Conservation (phyloP, 2,888 invertebrate genomes). For the Margaritifera margaritifera region DNA sequence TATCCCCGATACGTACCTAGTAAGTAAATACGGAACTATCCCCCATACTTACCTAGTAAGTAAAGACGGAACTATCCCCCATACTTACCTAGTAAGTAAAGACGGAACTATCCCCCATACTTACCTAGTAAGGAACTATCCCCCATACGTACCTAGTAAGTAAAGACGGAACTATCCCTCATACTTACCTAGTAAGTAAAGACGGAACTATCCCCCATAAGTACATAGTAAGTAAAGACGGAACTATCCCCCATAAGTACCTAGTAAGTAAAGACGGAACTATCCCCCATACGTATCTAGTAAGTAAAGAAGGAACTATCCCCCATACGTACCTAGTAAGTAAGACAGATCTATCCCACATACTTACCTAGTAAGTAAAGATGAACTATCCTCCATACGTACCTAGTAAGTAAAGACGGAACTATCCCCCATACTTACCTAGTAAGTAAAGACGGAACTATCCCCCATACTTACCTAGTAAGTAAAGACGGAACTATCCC, state of each 20-base stretch:
- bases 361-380: conserved; percentile 64
- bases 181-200: conserved; percentile 62
- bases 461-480: conserved; percentile 67
- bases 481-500: conserved; percentile 63
- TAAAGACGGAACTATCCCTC: conserved; percentile 65
- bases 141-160: conserved; percentile 67
- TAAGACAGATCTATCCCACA: conserved; percentile 64
- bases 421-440: conserved; percentile 67
- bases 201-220: conserved; percentile 67
- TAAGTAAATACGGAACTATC: conserved; percentile 65
- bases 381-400: conserved; percentile 68
- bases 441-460: conserved; percentile 62
- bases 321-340: conserved; percentile 67
- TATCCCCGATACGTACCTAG: conserved; percentile 67
- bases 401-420: conserved; percentile 61
- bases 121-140: conserved; percentile 65
- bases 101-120: conserved; percentile 67
- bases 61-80: conserved; percentile 65
- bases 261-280: conserved; percentile 63
- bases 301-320: conserved; percentile 62
- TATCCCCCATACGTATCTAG: conserved; percentile 67
- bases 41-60: conserved; percentile 67
- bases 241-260: conserved; percentile 68
- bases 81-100: conserved; percentile 62
- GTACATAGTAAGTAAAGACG: conserved; percentile 59